Evolutionary conservation across 2,113 vertebrate genomes (phyloP).

Genomic region (Synodontis membranacea): DNA sequence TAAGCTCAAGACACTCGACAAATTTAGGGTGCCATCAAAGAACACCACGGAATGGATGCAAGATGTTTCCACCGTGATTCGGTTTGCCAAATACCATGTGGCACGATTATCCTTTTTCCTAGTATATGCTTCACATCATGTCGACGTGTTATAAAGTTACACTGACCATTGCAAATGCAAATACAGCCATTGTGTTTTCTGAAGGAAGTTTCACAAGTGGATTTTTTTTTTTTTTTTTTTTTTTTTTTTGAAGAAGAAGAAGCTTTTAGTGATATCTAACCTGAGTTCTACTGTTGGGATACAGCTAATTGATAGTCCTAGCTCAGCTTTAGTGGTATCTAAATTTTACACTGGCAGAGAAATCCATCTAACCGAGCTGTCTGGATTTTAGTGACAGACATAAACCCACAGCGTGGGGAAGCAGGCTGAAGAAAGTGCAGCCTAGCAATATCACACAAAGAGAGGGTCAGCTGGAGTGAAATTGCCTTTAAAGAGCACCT

Average conservation of each 20-base stretch:
- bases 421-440: slow-evolving; percentile 62
- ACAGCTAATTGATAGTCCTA: slow-evolving; percentile 26
- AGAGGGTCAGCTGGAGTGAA: slow-evolving; percentile 63
- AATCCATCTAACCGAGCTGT: slow-evolving; percentile 51
- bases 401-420: slow-evolving; percentile 56
- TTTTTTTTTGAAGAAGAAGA: slow-evolving; percentile 2
- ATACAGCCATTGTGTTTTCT: neutral
- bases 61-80: slow-evolving; percentile 6
- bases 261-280: neutral
- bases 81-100: slow-evolving; percentile 18
- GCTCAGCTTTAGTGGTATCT: slow-evolving; percentile 55
- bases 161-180: neutral
- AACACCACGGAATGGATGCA: slow-evolving; percentile 9
- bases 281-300: neutral
- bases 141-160: slow-evolving; percentile 37
- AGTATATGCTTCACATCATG: slow-evolving; percentile 31
- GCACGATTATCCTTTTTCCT: slow-evolving; percentile 27
- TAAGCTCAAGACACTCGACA: neutral
- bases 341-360: slow-evolving; percentile 54
- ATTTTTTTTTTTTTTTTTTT: no score
- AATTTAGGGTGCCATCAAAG: neutral
- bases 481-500: slow-evolving; percentile 61
- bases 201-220: slow-evolving; percentile 23
- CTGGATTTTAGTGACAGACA: slow-evolving; percentile 58
- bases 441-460: slow-evolving; percentile 60